Percentiles rank a stretch among this genome's conserved stretches.
Conservation (phyloP, 2,113 vertebrate species). For the Hemichromis elongatus region DNA sequence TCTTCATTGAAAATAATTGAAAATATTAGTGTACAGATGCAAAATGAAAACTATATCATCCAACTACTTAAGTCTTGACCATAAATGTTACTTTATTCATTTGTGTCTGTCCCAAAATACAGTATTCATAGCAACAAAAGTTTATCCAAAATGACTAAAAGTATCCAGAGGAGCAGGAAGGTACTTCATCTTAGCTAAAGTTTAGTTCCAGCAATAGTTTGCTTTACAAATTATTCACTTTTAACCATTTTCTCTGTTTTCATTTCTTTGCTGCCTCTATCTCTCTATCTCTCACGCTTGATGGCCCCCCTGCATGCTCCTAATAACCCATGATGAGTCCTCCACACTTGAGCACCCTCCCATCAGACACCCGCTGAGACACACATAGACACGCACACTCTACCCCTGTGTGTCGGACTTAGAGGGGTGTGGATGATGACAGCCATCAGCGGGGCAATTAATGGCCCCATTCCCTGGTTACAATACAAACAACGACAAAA, state of each 20-base stretch:
- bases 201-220: neutral
- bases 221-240: constrained; percentile 20
- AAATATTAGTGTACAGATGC: neutral
- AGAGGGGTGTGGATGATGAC: constrained; percentile 46
- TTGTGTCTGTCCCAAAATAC: neutral
- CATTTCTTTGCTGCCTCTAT: constrained; percentile 9
- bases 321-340: constrained; percentile 78
- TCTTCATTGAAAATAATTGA: neutral
- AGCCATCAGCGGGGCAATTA: constrained; percentile 59
- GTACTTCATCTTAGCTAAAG: neutral
- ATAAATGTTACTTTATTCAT: neutral
- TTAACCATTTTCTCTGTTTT: constrained; percentile 11
- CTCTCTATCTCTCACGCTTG: constrained; percentile 41
- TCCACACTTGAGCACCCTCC: constrained; percentile 75
- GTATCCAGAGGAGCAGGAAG: neutral
- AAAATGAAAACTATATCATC: neutral
- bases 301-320: constrained; percentile 64
- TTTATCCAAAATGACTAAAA: neutral
- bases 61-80: neutral
- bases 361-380: constrained; percentile 72
- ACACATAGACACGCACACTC: constrained; percentile 16
- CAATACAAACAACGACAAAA: constrained; percentile 23
- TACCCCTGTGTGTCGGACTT: constrained; percentile 20
- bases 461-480: constrained; percentile 21
- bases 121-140: neutral